Base-by-base conservation (phyloP, 2,888 invertebrate genomes). In the Autographa pulchrina region DNA sequence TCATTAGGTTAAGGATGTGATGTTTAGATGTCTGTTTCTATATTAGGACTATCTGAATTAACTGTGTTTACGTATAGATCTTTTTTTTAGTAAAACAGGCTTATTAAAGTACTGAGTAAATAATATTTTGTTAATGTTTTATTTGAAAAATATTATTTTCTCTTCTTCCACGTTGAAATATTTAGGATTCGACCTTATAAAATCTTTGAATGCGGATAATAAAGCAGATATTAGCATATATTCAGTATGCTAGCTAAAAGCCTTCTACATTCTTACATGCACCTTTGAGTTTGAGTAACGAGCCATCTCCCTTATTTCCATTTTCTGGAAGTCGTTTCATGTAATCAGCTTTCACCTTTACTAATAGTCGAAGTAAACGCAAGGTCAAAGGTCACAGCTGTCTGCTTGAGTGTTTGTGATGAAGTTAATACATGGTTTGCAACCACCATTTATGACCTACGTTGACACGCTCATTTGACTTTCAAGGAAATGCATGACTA, bases 1-100 rank as follows among this genome's bases (percentile, higher is more conserved):
- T 81, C 75, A 82, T 82, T 82, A 76, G 79, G 75, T 70, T 80
- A 70, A 79, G 77, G 83, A 75, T 79, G 74, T 63, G 65, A 80
- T 83, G 75, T 79, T 80, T 81, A 68, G 60, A 72, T 76, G 74
- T 77, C 72, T 77, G 58, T 62, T 65, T 63, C 59, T 81, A 80
- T 80, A 80, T 82, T 83, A 68, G 60, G 70, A 75, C 72, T 71
- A 32, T 1, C 78, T 70, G 62, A 68, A 70, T 76, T 68, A 67
- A 75, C 65, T 8, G 38, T 38, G 38, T 38, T 11, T 38, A 38
- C 38, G 2, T 38, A 38, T 11, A 11, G 7, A 35, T 35, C 6
- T 6, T 11, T 38, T 38, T 38, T 38, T 38, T 38, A 11, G 0
- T 38, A 38, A 38, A 38, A 38, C 5, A 38, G 2, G 9, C 11